phyloP scores from a whole-genome alignment of 1,140 invertebrate genomes.

The Macrobrachium nipponense region DNA sequence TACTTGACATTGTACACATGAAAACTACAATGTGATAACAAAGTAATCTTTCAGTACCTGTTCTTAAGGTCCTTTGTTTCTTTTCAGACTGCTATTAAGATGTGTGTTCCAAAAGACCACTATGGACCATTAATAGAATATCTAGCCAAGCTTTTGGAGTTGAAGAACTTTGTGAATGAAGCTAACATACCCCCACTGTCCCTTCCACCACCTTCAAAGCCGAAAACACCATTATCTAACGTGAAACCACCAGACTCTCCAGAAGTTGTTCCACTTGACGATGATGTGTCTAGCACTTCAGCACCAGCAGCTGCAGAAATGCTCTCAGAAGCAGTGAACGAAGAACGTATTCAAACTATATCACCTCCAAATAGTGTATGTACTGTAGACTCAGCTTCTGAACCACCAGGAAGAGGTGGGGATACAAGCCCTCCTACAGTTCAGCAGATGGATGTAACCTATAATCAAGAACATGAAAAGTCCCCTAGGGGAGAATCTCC shows the following conservation, averaged over 20 bases:
- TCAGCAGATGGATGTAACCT: not conserved
- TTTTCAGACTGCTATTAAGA: conserved; percentile 56
- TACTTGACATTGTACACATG: not conserved
- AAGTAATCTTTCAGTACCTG: not conserved
- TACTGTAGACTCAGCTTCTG: not conserved
- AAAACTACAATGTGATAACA: not conserved
- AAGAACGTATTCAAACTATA: too few species aligned
- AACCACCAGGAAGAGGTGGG: not conserved
- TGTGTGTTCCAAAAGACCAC: conserved; percentile 63
- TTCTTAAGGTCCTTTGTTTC: not conserved
- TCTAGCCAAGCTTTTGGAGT: conserved; percentile 55
- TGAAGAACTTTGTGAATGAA: conserved; percentile 47
- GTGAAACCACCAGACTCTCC: not conserved
- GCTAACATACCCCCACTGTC: not conserved
- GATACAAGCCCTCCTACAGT: not conserved
- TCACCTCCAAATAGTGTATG: too few species aligned
- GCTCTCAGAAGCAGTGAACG: too few species aligned
- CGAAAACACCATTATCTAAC: not conserved
- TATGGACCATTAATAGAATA: conserved; percentile 57
- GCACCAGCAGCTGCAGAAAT: too few species aligned
- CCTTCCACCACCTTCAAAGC: not conserved
- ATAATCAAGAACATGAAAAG: not conserved
- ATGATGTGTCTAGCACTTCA: too few species aligned
- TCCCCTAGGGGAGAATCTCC: not conserved
- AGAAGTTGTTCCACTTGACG: not conserved